A percentile compares a stretch with the other conserved stretches of the same genome.
Conservation (phyloP, 2,797 vertebrate genomes). For the Anguilla anguilla region DNA sequence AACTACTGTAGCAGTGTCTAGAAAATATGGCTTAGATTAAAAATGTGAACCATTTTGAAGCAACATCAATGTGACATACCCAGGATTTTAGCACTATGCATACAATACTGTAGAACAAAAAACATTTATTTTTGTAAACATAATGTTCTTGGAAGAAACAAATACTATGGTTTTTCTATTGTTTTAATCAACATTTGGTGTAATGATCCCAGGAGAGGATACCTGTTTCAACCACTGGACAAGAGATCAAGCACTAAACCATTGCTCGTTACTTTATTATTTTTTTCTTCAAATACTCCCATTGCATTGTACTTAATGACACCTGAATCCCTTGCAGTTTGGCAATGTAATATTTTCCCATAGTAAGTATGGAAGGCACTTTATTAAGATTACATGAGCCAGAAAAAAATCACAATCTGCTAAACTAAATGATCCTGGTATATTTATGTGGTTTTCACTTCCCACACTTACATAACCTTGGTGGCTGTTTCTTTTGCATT, state of each 20-base stretch:
- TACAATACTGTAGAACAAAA: background rate
- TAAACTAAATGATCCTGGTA: slow-evolving; percentile 60
- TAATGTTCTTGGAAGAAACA: no score
- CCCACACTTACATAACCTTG: slow-evolving; percentile 58
- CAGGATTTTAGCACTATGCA: no score
- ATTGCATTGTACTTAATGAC: slow-evolving; percentile 52
- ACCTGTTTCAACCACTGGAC: slow-evolving; percentile 29
- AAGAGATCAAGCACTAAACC: slow-evolving; percentile 39
- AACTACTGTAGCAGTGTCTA: slow-evolving; percentile 19
- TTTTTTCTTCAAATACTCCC: slow-evolving; percentile 42
- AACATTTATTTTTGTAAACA: background rate
- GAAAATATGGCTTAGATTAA: background rate
- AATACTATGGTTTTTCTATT: background rate
- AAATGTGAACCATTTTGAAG: background rate
- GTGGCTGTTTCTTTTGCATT: slow-evolving; percentile 67
- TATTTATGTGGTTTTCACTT: slow-evolving; percentile 63
- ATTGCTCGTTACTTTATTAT: slow-evolving; percentile 7
- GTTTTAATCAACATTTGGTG: slow-evolving; percentile 16
- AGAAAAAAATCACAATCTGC: slow-evolving; percentile 67
- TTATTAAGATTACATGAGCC: slow-evolving; percentile 66
- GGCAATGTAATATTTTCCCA: slow-evolving; percentile 66
- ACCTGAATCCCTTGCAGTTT: slow-evolving; percentile 61
- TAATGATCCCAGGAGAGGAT: slow-evolving; percentile 35
- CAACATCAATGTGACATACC: no score
- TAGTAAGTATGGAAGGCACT: slow-evolving; percentile 62